Evolutionary conservation across 2,888 invertebrate genomes (phyloP), one percentile per base, ranked within the genome.

Genomic region (Cheilosia grossa): DNA sequence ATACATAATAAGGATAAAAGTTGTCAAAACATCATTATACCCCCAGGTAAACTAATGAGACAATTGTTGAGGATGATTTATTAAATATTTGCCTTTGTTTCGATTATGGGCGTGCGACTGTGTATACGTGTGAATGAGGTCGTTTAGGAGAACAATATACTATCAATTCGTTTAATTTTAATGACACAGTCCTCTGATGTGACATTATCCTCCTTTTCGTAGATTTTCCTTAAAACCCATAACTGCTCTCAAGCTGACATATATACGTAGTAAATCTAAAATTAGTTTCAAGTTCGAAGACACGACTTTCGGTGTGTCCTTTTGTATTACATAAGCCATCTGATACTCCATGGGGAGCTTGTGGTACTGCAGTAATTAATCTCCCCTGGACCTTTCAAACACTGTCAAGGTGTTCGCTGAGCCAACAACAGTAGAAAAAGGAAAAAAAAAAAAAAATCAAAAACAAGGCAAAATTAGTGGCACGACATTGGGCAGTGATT

Each of bases 401-500:
- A 49, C 2, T 17, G 13, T 42, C 33, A 37, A 47, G 42, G 40
- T 51, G 30, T 21, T 4, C 19, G 24, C 10, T 19, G 17, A 9
- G 21, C 6, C 42, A 15, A 21, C 21, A 33, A 27, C 44, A 27
- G 13, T 4, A 37, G 9, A 37, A 21, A 63, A 21, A 21, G 21
- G 2, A 21, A 21, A 21, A 21, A 21, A 21, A 21, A 51, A 42
- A 37, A 61, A 42, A 15, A 33, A 58, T 1, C 0, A 9, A n/a
- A 69, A 78, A 69, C 47, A 70, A 80, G 70, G 75, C 24, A 70
- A 53, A 74, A 83, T 79, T 74, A 79, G 79, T 74, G 74, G 64
- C 40, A 30, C 73, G 47, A 70, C 79, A 75, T 79, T 66, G 61
- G 70, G 74, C 66, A 49, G 82, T 82, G 82, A 82, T 82, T 82